A percentile compares a stretch with the other conserved stretches of the same genome.
These are phyloP conservation scores for Drosophila nikananu DNA, from an alignment of 1,140 invertebrate species.

Conservation along the genomic window DNA sequence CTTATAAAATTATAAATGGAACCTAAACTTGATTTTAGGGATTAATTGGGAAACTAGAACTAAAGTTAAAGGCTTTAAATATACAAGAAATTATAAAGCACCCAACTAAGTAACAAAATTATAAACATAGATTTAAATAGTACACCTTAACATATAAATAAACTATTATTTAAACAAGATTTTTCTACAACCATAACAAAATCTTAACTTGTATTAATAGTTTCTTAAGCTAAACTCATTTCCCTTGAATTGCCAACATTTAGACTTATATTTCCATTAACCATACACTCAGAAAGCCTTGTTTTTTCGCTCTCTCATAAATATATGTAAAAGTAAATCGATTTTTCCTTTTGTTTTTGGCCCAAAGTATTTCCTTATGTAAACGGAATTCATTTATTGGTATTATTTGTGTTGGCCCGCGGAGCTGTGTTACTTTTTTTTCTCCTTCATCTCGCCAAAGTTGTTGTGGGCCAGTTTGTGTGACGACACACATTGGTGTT, in stretches of 20 bases:
- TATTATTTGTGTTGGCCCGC: slow-evolving; percentile 32
- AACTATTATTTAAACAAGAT: too few relatives aligned
- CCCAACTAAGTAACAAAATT: not conserved
- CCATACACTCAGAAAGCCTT: not conserved
- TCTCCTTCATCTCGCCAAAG: slow-evolving; percentile 11
- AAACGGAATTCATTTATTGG: slow-evolving; percentile 59
- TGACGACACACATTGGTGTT: slow-evolving; percentile 41
- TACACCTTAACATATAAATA: not conserved
- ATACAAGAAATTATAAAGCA: too few relatives aligned
- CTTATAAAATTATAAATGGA: not conserved
- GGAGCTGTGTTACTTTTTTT: slow-evolving; percentile 38
- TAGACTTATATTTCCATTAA: slow-evolving; percentile 10
- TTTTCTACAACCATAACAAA: accelerated
- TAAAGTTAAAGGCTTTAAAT: not conserved
- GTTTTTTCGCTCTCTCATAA: slow-evolving; percentile 11
- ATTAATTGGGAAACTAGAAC: not conserved
- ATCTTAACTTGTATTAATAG: not conserved
- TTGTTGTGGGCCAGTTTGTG: slow-evolving; percentile 37
- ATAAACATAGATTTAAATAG: not conserved
- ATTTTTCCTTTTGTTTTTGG: slow-evolving; percentile 45
- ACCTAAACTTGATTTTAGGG: too few relatives aligned
- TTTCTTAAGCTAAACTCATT: not conserved
- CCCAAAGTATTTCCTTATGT: slow-evolving; percentile 61
- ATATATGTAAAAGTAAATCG: slow-evolving; percentile 44
- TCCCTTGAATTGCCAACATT: not conserved